These are phyloP conservation scores for Chlorops oryzae DNA, from an alignment of 1,140 invertebrate genomes.

Conservation along the genomic window DNA sequence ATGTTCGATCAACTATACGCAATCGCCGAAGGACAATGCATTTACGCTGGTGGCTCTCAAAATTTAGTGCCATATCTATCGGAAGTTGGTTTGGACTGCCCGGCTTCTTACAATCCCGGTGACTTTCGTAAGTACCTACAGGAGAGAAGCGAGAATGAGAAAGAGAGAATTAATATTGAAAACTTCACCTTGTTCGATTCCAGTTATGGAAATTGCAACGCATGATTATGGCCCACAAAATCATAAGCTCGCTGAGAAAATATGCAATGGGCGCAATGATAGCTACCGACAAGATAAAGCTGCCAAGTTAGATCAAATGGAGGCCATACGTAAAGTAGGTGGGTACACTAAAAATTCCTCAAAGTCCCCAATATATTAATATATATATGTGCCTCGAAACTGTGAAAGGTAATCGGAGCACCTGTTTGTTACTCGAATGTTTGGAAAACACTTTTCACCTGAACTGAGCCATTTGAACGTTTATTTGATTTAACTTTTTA, in stretches of 20 bases:
- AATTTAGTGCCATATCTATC: constrained; percentile 72
- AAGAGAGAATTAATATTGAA: no score
- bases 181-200: constrained; percentile 4
- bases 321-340: constrained; percentile 37
- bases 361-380: no score
- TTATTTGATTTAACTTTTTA: no score
- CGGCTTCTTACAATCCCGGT: constrained; percentile 82
- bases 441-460: no score
- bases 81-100: constrained; percentile 67
- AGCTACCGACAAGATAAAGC: constrained; percentile 48
- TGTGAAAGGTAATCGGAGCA: no score
- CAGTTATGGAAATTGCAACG: constrained; percentile 80
- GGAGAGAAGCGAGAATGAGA: no score
- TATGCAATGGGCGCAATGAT: constrained; percentile 63
- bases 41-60: constrained; percentile 71
- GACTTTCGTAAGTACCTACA: constrained; percentile 69
- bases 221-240: constrained; percentile 69
- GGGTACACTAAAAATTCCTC: constrained; percentile 2
- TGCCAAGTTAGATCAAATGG: constrained; percentile 26
- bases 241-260: constrained; percentile 54
- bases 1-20: constrained; percentile 88
- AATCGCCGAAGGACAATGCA: constrained; percentile 71
- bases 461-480: no score
- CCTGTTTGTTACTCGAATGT: no score
- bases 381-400: no score